Conservation (phyloP, 2,888 invertebrate species). For the Synergus gifuensis region DNA sequence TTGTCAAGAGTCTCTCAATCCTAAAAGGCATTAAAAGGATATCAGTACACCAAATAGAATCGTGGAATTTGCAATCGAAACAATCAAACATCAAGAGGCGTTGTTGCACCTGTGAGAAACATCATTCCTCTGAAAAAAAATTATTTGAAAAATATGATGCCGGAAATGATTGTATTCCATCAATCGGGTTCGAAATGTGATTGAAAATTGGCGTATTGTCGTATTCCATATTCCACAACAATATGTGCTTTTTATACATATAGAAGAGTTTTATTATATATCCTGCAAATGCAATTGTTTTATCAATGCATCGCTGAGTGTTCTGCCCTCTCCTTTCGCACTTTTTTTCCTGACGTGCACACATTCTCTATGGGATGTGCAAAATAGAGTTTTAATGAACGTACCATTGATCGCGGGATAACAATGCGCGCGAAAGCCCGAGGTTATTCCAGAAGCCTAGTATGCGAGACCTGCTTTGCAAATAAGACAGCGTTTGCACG, state of each 20-base stretch:
- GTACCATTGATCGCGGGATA: constrained; percentile 40
- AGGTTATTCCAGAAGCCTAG: constrained; percentile 37
- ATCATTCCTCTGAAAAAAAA: neutral
- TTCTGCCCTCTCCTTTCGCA: neutral
- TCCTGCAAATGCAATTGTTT: constrained; percentile 25
- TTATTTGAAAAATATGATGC: neutral
- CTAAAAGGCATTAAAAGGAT: neutral
- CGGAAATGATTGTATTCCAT: neutral
- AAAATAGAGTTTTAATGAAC: constrained; percentile 41
- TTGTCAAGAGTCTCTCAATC: no score
- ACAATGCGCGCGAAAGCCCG: constrained; percentile 37
- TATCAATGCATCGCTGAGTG: constrained; percentile 28
- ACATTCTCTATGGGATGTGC: constrained; percentile 34
- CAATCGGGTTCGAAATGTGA: neutral
- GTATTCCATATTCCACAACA: neutral
- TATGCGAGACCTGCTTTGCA: constrained; percentile 37
- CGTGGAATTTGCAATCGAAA: neutral
- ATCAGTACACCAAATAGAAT: neutral
- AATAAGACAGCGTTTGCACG: constrained; percentile 39
- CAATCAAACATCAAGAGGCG: neutral
- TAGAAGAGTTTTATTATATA: constrained; percentile 11
- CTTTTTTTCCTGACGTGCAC: constrained; percentile 5
- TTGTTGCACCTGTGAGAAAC: neutral
- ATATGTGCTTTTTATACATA: neutral
- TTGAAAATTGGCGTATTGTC: constrained; percentile 18